A percentile compares a stretch with the other conserved stretches of the same genome.
Conservation (phyloP, 2,888 invertebrate species). For the Lissonota sp. region DNA sequence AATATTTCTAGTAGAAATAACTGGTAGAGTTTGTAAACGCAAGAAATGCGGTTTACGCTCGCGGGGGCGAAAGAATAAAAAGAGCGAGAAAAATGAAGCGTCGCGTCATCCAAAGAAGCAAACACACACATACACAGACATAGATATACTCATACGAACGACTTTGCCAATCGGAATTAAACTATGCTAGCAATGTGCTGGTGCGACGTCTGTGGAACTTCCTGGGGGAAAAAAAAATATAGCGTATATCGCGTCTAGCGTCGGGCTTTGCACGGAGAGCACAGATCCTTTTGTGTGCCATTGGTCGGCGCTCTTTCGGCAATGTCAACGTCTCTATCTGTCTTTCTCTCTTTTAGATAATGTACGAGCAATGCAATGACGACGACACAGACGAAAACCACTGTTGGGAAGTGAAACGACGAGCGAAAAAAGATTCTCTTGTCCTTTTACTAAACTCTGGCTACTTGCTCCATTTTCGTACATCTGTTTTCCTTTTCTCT, state of each 20-base stretch:
- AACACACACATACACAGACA: conserved; percentile 25
- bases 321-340: neutral
- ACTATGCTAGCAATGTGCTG: conserved; percentile 66
- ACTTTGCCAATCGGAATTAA: conserved; percentile 65
- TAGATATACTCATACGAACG: neutral
- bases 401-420: conserved; percentile 18
- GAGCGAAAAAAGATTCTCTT: conserved; percentile 14
- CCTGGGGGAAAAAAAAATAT: conserved; percentile 56
- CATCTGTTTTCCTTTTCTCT: neutral
- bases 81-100: conserved; percentile 1
- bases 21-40: conserved; percentile 28
- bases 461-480: neutral
- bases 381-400: conserved; percentile 27
- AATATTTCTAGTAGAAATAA: too few relatives aligned
- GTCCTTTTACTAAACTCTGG: conserved; percentile 1
- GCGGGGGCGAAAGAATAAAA: conserved; percentile 26
- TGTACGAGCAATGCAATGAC: conserved; percentile 28
- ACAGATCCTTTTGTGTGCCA: conserved; percentile 44
- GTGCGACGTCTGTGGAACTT: conserved; percentile 68
- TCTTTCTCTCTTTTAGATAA: neutral
- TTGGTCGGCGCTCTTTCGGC: conserved; percentile 28
- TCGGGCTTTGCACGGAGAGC: conserved; percentile 33
- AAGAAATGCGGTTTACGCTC: neutral
- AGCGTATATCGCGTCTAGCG: conserved; percentile 47
- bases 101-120: conserved; percentile 41